Evolutionary conservation across 2,113 vertebrate genomes (phyloP).

Genomic region (Cygnus buccinator): DNA sequence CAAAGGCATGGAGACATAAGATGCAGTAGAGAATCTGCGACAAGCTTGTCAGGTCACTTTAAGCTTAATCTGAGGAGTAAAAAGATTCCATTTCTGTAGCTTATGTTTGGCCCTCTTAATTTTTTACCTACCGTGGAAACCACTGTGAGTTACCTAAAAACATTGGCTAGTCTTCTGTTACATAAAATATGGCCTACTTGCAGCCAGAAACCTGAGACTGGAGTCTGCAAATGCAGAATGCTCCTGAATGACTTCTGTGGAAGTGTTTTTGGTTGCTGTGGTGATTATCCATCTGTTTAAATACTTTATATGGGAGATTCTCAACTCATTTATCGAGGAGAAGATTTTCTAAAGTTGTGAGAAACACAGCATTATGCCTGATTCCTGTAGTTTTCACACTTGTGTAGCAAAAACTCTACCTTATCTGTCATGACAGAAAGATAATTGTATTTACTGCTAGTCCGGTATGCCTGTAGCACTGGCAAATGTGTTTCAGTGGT

Average conservation of each 20-base stretch:
- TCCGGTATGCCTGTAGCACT: neutral
- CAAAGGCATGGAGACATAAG: neutral
- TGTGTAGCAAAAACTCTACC: neutral
- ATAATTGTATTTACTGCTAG: neutral
- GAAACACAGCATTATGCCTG: neutral
- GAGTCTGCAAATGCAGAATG: neutral
- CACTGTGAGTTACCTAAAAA: neutral
- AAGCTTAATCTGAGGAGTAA: neutral
- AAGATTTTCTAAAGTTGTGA: neutral
- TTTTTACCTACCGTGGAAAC: neutral
- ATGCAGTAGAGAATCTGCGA: neutral
- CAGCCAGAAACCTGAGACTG: neutral
- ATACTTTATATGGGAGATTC: conserved; percentile 25
- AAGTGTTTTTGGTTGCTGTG: conserved; percentile 59
- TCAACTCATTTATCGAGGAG: neutral
- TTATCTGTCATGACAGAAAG: neutral
- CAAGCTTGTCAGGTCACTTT: neutral
- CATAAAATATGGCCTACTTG: conserved; percentile 4
- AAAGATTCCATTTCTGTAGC: neutral
- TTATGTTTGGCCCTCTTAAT: neutral
- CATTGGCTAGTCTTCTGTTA: neutral
- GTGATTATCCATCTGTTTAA: conserved; percentile 61
- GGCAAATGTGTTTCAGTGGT: accelerated
- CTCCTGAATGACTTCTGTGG: conserved; percentile 3
- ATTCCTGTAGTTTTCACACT: neutral